Base-by-base conservation (phyloP, 2,113 vertebrate genomes). In the Smithornis capensis region DNA sequence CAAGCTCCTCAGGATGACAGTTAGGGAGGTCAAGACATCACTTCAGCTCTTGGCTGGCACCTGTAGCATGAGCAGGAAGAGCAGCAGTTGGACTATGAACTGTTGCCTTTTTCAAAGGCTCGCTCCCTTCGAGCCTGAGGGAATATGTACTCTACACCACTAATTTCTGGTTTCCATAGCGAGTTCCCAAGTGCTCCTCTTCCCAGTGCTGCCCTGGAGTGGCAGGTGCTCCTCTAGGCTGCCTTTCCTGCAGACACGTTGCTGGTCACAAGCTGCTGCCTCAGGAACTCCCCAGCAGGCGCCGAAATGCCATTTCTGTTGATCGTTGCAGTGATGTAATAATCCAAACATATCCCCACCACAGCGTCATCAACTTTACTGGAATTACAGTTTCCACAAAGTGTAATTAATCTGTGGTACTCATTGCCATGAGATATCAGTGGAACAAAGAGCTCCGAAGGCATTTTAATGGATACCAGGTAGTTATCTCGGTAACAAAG, bases 1-100 rank as follows among this genome's bases (percentile, higher is more conserved):
- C 83, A 71, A 5, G 56, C 69, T 92, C 77, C 60, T 79, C 52
- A 14, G 1, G 0, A 21, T 0, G 4, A 85, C 79, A 53, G 22
- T 15, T 28, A 3, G 42, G 56, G 29, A 73, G 35, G 24, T 1
- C 1, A 3, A 67, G 79, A 18, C 33, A 7, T 33, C 0, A 0
- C 53, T 53, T 5, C 47, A 56, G 60, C 33, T n/a, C 76, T 49
- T 15, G 13, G 42, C 71, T 38, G 73, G 79, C 53, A 77, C 47
- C 31, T 53, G 52, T 14, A 47, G 76, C 44, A 0, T 0, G 0
- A 76, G 65, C 71, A 69, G 76, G 65, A 92, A 75, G 53, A 65
- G 23, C 78, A 65, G 85, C 42, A 28, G 19, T 2, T 83, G 89
- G 68, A 86, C 59, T 74, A 14, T 83, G 85, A 94, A 57, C 79